Evolutionary conservation across 1,140 invertebrate genomes (phyloP), one percentile per base, ranked within the genome.

Genomic region (Drosophila arawakana): DNA sequence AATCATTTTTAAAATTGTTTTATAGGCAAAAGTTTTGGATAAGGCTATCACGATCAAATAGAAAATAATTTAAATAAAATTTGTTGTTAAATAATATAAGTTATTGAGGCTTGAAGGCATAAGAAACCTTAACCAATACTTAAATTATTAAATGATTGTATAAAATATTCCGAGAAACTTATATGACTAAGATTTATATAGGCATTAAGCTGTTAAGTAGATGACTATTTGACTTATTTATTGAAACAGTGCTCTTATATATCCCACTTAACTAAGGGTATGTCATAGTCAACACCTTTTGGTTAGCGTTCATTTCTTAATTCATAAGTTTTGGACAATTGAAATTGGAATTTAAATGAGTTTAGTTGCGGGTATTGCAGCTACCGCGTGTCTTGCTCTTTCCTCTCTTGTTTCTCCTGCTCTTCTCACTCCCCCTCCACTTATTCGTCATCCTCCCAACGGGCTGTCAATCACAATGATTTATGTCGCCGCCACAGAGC

Each of bases 391-490:
- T 44, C 47, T 63, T 44, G 10, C 46, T 11, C 59, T 49, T 21
- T 59, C 47, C 15, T 47, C 10, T 30, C 25, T 30, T 3, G 6
- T 4, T 30, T 30, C 25, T 30, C 25, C 25, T 30, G 4, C 25
- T 30, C 25, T 30, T 30, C 25, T 4, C 25, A 3, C 18, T 49
- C 46, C 8, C 11, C 8, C 47, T 25, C 47, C 21, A 13, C 49
- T n/a, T 37, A 39, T 50, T 70, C 73, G 66, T 76, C 37, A 37
- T 80, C 72, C 67, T 76, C 74, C 66, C 68, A 73, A 68, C 74
- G 78, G 73, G 82, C 88, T 91, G 88, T 91, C 88, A 91, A 91
- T 91, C 88, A 91, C 89, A 91, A 91, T 91, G 88, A 91, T 91
- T 91, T 91, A 91, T 91, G 88, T 84, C 88, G 83, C 86, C 76